Conservation (phyloP, 2,888 invertebrate genomes). For the Dolomedes plantarius region DNA sequence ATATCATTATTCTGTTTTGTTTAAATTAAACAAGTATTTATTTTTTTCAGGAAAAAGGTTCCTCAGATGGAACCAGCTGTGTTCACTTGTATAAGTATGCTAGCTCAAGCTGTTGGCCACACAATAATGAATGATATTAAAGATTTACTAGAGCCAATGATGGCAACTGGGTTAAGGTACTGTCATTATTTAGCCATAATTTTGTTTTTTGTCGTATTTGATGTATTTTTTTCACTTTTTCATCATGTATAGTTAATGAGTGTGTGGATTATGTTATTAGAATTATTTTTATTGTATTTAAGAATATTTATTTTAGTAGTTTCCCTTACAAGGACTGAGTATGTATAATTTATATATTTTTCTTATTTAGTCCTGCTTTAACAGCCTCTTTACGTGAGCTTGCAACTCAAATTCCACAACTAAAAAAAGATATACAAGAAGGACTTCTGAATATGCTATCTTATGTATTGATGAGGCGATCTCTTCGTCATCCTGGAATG, state of each 20-base stretch:
- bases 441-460: conserved; percentile 94
- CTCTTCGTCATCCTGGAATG: conserved; percentile 86
- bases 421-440: conserved; percentile 93
- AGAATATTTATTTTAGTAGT: too few species aligned
- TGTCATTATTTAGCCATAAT: not conserved
- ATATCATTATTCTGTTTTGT: too few species aligned
- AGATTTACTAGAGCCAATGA: conserved; percentile 92
- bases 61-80: conserved; percentile 88
- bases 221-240: not conserved
- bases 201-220: not conserved
- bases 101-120: conserved; percentile 90
- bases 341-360: too few species aligned
- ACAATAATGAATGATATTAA: conserved; percentile 86
- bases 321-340: too few species aligned
- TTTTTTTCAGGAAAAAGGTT: conserved; percentile 81
- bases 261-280: not conserved
- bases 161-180: conserved; percentile 88
- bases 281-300: too few species aligned
- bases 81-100: conserved; percentile 93
- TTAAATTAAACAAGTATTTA: too few species aligned
- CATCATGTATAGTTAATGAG: not conserved
- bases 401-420: conserved; percentile 88
- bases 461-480: conserved; percentile 91
- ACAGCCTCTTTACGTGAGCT: conserved; percentile 94
- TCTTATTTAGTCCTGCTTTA: conserved; percentile 84